Conservation (phyloP, 2,113 vertebrate genomes). For the Cepphus grylle region DNA sequence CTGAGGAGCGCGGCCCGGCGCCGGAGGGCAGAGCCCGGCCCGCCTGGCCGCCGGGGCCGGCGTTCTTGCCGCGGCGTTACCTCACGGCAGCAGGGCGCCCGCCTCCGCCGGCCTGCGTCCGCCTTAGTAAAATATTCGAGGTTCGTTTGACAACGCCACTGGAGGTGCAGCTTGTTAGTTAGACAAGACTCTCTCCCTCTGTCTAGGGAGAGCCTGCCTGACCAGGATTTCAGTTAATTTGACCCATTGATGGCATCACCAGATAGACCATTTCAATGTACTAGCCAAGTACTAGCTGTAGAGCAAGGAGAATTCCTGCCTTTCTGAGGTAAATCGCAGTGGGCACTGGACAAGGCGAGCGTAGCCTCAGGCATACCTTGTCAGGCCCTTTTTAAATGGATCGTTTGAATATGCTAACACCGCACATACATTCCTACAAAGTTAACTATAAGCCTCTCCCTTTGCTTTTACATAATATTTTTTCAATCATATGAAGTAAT, state of each 20-base stretch:
- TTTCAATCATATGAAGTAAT: neutral
- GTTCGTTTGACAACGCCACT: accelerated
- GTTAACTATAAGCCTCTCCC: neutral
- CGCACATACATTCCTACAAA: accelerated
- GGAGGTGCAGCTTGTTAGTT: accelerated
- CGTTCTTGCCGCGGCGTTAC: no score
- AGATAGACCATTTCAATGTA: accelerated
- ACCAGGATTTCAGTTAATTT: accelerated
- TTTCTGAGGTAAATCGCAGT: neutral
- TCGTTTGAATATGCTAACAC: accelerated
- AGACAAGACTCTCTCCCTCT: accelerated
- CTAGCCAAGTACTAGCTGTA: neutral
- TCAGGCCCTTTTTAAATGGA: accelerated
- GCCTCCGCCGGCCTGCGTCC: neutral
- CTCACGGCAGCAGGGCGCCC: neutral
- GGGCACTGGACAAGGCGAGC: neutral
- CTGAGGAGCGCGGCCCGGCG: neutral
- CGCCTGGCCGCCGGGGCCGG: neutral
- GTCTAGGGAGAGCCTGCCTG: neutral
- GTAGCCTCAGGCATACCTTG: accelerated
- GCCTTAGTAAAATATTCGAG: accelerated
- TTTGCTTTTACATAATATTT: accelerated
- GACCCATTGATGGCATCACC: neutral
- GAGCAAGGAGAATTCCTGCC: neutral
- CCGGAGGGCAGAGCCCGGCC: neutral